A percentile compares a stretch with the other conserved stretches of the same genome.
phyloP scores from a whole-genome alignment of 2,888 invertebrate genomes.

The Eledona agricola region DNA sequence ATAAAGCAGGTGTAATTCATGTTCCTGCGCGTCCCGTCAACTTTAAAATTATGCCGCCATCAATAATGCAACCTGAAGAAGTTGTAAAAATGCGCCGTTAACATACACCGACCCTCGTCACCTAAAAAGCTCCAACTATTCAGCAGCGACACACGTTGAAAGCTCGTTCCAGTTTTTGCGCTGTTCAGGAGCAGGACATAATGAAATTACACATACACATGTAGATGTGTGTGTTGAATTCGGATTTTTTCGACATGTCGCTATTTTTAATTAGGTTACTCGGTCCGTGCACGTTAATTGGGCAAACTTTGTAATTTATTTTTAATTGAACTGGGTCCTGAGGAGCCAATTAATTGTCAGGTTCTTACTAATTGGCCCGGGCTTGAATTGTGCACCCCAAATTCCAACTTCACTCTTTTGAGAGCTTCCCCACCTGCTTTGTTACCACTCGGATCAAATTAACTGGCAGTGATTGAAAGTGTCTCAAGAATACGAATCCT shows the following conservation, averaged over 20 bases:
- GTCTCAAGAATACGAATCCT: constrained; percentile 36
- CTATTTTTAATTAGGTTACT: too few relatives aligned
- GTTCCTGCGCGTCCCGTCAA: constrained; percentile 10
- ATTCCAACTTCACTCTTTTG: constrained; percentile 10
- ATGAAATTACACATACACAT: constrained; percentile 22
- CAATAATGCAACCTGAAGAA: constrained; percentile 15
- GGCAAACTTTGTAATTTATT: constrained; percentile 4
- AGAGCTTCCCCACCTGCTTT: constrained; percentile 31
- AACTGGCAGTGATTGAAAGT: constrained; percentile 28
- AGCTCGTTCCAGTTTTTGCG: constrained; percentile 17
- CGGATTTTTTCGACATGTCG: constrained; percentile 4
- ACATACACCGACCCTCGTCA: constrained; percentile 21
- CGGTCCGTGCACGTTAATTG: not conserved
- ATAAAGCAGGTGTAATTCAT: constrained; percentile 38
- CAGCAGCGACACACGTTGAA: constrained; percentile 7
- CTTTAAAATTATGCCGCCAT: constrained; percentile 18
- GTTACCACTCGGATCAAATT: constrained; percentile 34
- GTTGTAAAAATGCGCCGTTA: constrained; percentile 12
- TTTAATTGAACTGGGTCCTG: constrained; percentile 5
- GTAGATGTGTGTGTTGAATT: constrained; percentile 14
- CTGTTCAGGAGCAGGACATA: constrained; percentile 17
- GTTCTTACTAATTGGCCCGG: constrained; percentile 3
- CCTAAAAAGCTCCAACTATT: constrained; percentile 24
- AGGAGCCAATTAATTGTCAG: constrained; percentile 12
- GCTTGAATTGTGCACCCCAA: not conserved